phyloP scores from a whole-genome alignment of 53 echinoderm and acorn worm species.

The Henricia sp. region DNA sequence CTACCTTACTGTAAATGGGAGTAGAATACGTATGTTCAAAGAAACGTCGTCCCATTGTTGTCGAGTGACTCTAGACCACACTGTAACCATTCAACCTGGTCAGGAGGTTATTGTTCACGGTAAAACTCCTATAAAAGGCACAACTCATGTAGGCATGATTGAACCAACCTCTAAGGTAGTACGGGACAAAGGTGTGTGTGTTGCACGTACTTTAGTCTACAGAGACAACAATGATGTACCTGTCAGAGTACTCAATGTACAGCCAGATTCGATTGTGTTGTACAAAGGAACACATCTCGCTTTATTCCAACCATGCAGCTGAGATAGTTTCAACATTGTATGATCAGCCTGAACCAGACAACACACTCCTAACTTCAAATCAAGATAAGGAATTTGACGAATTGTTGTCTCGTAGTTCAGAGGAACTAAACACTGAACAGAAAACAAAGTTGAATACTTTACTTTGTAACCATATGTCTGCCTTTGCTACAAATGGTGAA shows the following conservation, averaged over 20 bases:
- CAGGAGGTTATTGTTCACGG: conserved; percentile 8
- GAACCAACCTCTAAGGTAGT: background rate
- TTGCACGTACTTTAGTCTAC: background rate
- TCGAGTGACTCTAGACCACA: conserved; percentile 1
- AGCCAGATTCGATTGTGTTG: background rate
- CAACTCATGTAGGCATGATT: background rate
- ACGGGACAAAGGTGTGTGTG: conserved; percentile 8
- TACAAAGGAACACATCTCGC: background rate
- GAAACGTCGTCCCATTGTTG: background rate
- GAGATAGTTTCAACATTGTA: background rate
- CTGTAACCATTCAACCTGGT: conserved; percentile 21
- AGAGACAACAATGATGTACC: conserved; percentile 3
- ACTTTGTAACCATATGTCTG: background rate
- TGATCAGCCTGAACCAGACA: background rate
- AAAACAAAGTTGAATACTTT: background rate
- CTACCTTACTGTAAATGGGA: conserved; percentile 1
- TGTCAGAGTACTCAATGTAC: background rate
- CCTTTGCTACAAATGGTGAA: background rate
- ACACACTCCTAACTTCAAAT: background rate
- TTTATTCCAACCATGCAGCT: background rate
- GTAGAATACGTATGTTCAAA: background rate
- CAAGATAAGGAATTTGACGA: background rate
- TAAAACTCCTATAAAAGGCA: conserved; percentile 5
- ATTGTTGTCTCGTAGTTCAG: background rate
- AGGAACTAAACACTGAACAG: background rate